A percentile compares a stretch with the other conserved stretches of the same genome.
These are phyloP conservation scores for Odocoileus hemionus DNA, from an alignment of 2,113 vertebrate species.

Conservation along the genomic window DNA sequence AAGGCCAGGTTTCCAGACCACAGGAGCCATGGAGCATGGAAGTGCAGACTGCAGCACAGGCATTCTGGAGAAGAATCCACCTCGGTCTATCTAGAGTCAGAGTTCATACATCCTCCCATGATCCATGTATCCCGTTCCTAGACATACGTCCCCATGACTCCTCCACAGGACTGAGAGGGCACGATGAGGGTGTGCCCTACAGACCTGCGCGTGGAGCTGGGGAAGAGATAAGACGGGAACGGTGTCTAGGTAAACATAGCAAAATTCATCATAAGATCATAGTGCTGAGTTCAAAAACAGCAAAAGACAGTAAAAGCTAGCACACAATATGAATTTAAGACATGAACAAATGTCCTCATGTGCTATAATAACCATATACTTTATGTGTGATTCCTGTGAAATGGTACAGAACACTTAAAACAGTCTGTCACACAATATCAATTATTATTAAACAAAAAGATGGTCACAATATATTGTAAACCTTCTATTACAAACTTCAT, in stretches of 20 bases:
- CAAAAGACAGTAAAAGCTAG: neutral
- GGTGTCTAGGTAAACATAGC: neutral
- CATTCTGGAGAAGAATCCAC: neutral
- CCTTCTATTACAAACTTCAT: neutral
- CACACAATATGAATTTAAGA: neutral
- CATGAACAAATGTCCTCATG: neutral
- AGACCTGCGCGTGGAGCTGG: neutral
- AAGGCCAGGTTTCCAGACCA: neutral
- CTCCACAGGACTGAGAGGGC: accelerated
- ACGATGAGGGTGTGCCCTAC: neutral
- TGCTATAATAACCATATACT: neutral
- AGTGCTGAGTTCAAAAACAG: neutral
- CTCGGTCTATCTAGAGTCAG: neutral
- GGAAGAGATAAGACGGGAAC: neutral
- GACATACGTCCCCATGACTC: neutral
- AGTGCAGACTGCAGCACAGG: neutral
- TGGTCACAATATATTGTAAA: neutral
- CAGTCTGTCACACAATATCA: neutral
- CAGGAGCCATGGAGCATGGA: accelerated
- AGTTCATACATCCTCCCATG: neutral
- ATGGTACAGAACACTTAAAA: neutral
- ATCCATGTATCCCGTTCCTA: neutral
- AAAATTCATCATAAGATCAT: neutral
- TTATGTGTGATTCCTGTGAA: neutral
- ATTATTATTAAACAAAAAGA: conserved; percentile 22